Evolutionary conservation across 1,140 invertebrate genomes (phyloP), one percentile per base, ranked within the genome.

Genomic region (Mamestra configurata): DNA sequence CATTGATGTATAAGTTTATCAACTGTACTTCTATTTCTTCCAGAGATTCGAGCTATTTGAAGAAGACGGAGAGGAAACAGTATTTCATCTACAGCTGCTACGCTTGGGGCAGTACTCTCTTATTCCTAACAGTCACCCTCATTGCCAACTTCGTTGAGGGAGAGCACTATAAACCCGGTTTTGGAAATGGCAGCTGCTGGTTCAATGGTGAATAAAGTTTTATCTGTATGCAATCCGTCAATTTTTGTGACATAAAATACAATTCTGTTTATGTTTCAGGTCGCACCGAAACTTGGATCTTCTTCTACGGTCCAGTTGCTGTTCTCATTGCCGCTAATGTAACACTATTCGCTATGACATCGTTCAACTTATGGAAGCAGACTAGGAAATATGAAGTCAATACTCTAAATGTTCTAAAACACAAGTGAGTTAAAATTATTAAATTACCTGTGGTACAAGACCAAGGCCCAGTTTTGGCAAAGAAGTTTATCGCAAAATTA

Each of bases 271-370:
- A 55, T 11, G 10, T 95, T 95, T 75, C 82, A 97, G 96, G 95
- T 4, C 80, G 88, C 5, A 82, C 85, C 0, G 95, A 96, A 82
- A 95, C 93, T 0, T 97, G 96, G 96, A 92, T 92, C 1, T 97
- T 96, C 84, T 97, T 97, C 86, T 97, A 97, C 83, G 96, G 96
- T 2, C 97, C 97, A 0, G 95, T 97, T 0, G 89, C 95, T 0
- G 64, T 96, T 15, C 86, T 97, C 8, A 86, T 97, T 5, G 77
- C 92, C 0, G 68, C 95, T 2, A 97, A 97, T 79, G 84, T 97
- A 0, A 37, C 95, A 0, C 96, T 97, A 43, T 97, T 97, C 71
- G 79, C 96, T 0, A 86, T 96, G 55, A 96, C 96, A 0, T 95
- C 96, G 0, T 92, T 92, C 46, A 87, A 90, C 55, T 89, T 97